phyloP scores from a whole-genome alignment of 2,797 vertebrate genomes.

The Syngnathus rostellatus region DNA sequence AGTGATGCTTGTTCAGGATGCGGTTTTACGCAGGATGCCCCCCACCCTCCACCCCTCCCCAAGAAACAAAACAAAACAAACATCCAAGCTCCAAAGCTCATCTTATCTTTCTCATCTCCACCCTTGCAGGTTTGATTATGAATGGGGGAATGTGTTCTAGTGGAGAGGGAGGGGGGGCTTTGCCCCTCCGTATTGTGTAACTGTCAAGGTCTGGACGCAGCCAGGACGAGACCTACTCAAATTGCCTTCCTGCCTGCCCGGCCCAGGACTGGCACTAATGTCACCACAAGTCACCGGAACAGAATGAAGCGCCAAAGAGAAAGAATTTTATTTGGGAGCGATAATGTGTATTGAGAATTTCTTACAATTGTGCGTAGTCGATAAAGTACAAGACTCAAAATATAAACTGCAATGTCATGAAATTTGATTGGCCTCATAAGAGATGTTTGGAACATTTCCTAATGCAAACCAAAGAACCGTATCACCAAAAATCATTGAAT shows the following conservation, averaged over 20 bases:
- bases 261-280: conserved; percentile 45
- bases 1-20: conserved; percentile 97
- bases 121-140: conserved; percentile 79
- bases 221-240: conserved; percentile 60
- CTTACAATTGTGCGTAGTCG: no score
- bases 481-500: not conserved
- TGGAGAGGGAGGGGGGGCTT: conserved; percentile 31
- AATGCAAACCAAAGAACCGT: not conserved
- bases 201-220: conserved; percentile 68
- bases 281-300: conserved; percentile 48
- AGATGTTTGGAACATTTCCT: not conserved
- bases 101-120: conserved; percentile 54
- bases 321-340: not conserved
- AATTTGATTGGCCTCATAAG: not conserved
- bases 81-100: conserved; percentile 43
- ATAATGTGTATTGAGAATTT: not conserved
- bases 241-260: conserved; percentile 64
- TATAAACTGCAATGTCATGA: not conserved
- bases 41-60: conserved; percentile 41
- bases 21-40: conserved; percentile 97
- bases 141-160: conserved; percentile 49
- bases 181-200: conserved; percentile 58
- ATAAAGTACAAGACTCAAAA: not conserved
- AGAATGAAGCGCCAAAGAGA: conserved; percentile 25
- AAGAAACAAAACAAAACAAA: conserved; percentile 19